Evolutionary conservation across 1,140 invertebrate species (phyloP), one percentile per base, ranked within the genome.

Genomic region (Rhynchophorus ferrugineus): DNA sequence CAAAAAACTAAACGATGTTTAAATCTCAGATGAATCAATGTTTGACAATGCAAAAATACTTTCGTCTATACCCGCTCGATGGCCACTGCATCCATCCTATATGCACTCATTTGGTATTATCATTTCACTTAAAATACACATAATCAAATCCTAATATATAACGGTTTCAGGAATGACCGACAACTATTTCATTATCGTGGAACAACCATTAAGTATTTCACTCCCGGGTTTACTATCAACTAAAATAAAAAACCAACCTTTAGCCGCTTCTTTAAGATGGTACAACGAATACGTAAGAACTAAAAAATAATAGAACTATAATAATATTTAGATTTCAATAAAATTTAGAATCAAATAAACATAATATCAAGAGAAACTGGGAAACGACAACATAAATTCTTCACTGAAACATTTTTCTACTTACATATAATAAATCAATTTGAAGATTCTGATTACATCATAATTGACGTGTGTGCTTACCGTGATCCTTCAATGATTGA

Each of bases 361-460:
- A 70, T 91, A 0, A 69, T 92, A 1, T 78, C 78, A 3, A 75
- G 84, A 20, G 61, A 73, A 44, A 80, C 73, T 19, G 84, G 84
- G 1, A 70, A 77, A 60, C 58, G 80, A 35, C 66, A 69, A 1
- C 76, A 74, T 36, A 79, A 76, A 37, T 87, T 81, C 63, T 63
- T 79, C 16, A 77, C 87, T 0, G 82, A 89, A 47, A 70, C 82
- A 0, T 84, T 94, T 54, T 93, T 94, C 63, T 91, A 84, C 59
- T 75, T 94, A 2, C 92, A 95, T 63, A 86, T 91, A 22, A 90
- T 94, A 44, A 95, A 95, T 71, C 81, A 86, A 44, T 95, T 83
- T 64, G 91, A 91, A 63, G 72, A 74, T 39, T 79, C 84, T 36
- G 74, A 78, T n/a, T 74, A 79, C 51, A 73, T 88, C 38, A 67